Conservation (phyloP, 2,113 vertebrate genomes). For the Synchiropus splendidus region DNA sequence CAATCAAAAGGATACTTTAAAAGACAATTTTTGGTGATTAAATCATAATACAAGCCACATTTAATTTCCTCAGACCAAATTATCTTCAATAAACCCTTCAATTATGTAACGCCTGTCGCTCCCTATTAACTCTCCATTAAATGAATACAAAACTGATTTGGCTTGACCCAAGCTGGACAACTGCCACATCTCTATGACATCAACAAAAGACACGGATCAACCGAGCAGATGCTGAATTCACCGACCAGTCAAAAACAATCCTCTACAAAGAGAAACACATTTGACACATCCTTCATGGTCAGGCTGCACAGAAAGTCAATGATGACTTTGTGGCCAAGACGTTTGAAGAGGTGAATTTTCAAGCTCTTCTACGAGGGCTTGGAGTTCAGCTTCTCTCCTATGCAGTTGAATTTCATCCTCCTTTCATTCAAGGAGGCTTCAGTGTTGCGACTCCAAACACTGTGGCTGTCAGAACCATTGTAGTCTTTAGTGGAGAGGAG, state of each 20-base stretch:
- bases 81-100: too few species aligned
- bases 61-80: too few species aligned
- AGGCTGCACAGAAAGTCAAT: conserved; percentile 35
- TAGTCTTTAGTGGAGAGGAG: conserved; percentile 37
- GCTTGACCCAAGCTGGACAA: too few species aligned
- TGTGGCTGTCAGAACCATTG: conserved; percentile 29
- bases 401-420: conserved; percentile 38
- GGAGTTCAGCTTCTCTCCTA: conserved; percentile 35
- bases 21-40: too few species aligned
- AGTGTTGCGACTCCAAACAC: conserved; percentile 35
- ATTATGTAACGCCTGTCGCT: too few species aligned
- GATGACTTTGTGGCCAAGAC: conserved; percentile 29
- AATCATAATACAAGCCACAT: too few species aligned
- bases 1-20: too few species aligned
- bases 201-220: too few species aligned
- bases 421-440: conserved; percentile 36
- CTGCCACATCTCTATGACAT: too few species aligned
- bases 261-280: conserved; percentile 23
- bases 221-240: conserved; percentile 6
- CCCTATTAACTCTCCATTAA: too few species aligned
- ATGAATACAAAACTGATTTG: too few species aligned
- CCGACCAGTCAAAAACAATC: conserved; percentile 17
- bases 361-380: conserved; percentile 41
- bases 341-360: conserved; percentile 34
- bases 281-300: conserved; percentile 28